phyloP scores from a whole-genome alignment of 2,888 invertebrate genomes.

The Eucera pruinosa region DNA sequence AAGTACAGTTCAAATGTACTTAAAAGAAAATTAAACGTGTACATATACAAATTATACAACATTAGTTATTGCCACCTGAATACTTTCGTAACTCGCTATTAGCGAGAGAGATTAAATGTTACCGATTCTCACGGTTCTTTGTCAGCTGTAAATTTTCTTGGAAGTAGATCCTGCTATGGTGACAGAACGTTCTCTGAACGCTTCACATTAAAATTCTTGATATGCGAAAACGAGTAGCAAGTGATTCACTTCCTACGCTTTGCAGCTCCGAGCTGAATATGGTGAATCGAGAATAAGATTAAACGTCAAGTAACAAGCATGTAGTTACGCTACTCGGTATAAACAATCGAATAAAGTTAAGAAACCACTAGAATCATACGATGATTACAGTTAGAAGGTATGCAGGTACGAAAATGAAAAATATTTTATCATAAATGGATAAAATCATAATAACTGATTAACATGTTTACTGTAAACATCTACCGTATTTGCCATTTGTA shows the following conservation, averaged over 20 bases:
- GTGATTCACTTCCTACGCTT: constrained; percentile 52
- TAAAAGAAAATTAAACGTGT: too few relatives aligned
- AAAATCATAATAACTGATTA: not conserved
- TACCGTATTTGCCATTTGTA: too few relatives aligned
- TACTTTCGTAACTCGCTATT: too few relatives aligned
- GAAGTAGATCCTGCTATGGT: constrained; percentile 33
- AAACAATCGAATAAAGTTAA: not conserved
- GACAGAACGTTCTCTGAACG: constrained; percentile 35
- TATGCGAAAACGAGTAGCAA: constrained; percentile 44
- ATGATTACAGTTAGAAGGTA: not conserved
- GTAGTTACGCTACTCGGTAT: not conserved
- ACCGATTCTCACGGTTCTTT: constrained; percentile 31
- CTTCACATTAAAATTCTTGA: constrained; percentile 51
- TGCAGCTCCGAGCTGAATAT: constrained; percentile 1
- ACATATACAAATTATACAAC: too few relatives aligned
- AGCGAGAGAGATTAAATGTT: constrained; percentile 7
- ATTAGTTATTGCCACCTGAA: too few relatives aligned
- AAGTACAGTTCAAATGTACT: too few relatives aligned
- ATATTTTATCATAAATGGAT: not conserved
- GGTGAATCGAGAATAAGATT: not conserved
- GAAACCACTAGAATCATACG: not conserved
- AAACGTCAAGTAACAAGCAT: not conserved
- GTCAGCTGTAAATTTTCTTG: constrained; percentile 22
- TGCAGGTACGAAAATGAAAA: not conserved
- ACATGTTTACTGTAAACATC: too few relatives aligned